Percentiles rank a stretch among this genome's conserved stretches.
Evolutionary conservation across 1,140 invertebrate species (phyloP).

Genomic region (Drosophila truncata): DNA sequence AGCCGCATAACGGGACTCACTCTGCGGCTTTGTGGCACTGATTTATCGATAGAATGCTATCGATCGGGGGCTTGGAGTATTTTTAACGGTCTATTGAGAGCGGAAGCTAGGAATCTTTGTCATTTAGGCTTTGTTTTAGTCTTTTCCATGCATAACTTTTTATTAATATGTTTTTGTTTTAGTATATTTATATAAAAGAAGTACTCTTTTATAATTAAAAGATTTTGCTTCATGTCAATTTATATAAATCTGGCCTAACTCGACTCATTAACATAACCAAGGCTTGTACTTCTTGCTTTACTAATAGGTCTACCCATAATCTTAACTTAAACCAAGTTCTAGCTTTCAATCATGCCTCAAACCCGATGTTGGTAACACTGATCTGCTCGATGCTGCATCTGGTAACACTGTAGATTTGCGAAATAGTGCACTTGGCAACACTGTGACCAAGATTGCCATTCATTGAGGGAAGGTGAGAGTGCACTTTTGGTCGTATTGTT

Average conservation of each 20-base stretch:
- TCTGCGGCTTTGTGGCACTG: constrained; percentile 18
- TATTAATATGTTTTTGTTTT: too few species aligned
- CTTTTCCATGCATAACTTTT: background rate
- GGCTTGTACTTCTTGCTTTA: background rate
- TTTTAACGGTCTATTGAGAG: background rate
- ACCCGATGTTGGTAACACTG: background rate
- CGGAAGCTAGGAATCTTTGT: background rate
- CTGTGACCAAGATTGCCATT: constrained; percentile 1
- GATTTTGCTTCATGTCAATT: too few species aligned
- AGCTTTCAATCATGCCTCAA: background rate
- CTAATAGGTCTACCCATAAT: background rate
- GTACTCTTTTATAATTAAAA: too few species aligned
- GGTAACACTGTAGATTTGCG: background rate
- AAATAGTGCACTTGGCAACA: constrained; percentile 8
- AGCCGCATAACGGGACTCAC: constrained; percentile 16
- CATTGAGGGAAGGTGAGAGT: constrained; percentile 16
- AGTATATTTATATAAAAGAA: background rate
- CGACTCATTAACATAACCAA: too few species aligned
- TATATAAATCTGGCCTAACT: too few species aligned
- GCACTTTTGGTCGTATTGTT: constrained; percentile 26
- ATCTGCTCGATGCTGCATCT: background rate
- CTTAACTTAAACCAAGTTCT: background rate
- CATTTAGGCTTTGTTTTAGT: background rate
- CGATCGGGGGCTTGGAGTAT: background rate
- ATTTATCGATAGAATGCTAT: constrained; percentile 21